Percentiles rank a stretch among this genome's conserved stretches.
These are phyloP conservation scores for Acrocephalus scirpaceus DNA, from an alignment of 2,797 vertebrate genomes.

Conservation along the genomic window DNA sequence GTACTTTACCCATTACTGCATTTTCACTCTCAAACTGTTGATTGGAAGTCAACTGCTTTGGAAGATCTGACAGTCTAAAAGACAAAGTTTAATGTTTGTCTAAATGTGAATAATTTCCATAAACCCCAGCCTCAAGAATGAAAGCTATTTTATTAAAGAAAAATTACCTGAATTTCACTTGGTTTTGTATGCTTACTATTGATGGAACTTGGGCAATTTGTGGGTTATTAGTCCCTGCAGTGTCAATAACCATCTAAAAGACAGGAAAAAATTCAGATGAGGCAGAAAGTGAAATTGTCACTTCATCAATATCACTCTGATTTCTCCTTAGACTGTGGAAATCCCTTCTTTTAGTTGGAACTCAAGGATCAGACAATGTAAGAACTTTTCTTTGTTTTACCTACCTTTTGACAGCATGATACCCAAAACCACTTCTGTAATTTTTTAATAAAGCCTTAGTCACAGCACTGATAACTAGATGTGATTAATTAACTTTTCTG, in stretches of 20 bases:
- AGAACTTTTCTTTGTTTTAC: neutral
- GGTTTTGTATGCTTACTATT: constrained; percentile 47
- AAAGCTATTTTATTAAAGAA: constrained; percentile 45
- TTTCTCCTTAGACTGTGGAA: neutral
- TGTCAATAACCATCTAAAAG: constrained; percentile 65
- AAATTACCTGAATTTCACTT: constrained; percentile 76
- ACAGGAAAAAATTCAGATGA: constrained; percentile 30
- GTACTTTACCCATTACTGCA: constrained; percentile 54
- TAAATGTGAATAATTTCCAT: neutral
- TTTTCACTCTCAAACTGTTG: constrained; percentile 56
- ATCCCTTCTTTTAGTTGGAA: neutral
- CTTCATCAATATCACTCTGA: neutral
- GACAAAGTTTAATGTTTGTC: constrained; percentile 30
- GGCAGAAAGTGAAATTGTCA: neutral
- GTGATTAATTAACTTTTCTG: neutral
- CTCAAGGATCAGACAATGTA: neutral
- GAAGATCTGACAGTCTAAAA: constrained; percentile 67
- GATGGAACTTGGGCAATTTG: constrained; percentile 37
- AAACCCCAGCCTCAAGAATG: neutral
- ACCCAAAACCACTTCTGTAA: neutral
- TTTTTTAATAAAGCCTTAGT: neutral
- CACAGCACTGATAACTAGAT: neutral
- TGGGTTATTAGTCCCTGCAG: neutral
- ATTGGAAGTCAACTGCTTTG: constrained; percentile 51
- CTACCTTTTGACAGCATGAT: neutral